These are phyloP conservation scores for Rhynchonycteris naso DNA, from an alignment of 2,797 vertebrate genomes.

Conservation along the genomic window DNA sequence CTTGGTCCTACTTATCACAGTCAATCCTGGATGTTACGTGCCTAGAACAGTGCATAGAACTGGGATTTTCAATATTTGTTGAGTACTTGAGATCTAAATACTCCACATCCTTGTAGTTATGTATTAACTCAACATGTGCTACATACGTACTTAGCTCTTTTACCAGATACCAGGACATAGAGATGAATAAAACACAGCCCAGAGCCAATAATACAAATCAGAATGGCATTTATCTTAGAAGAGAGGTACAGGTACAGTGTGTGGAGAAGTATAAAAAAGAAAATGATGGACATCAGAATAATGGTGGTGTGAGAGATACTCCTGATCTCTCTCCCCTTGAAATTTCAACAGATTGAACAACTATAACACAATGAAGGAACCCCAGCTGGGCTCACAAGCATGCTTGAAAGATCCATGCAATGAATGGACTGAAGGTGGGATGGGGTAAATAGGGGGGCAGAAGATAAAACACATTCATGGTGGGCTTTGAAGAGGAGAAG, in stretches of 20 bases:
- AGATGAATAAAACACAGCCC: background rate
- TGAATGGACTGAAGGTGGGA: no score
- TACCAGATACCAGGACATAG: background rate
- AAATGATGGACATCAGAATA: background rate
- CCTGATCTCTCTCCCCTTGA: no score
- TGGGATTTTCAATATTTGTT: background rate
- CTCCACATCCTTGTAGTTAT: background rate
- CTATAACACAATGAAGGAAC: no score
- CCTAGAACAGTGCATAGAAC: background rate
- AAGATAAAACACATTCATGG: no score
- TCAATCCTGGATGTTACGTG: background rate
- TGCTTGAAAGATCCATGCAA: no score
- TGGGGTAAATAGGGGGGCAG: no score
- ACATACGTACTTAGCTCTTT: background rate
- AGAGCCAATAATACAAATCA: background rate
- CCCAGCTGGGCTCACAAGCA: no score
- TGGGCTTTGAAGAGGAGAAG: no score
- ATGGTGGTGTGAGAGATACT: no score
- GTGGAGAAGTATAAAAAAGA: background rate
- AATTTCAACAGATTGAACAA: no score
- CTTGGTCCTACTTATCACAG: background rate
- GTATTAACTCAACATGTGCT: background rate
- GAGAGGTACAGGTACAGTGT: background rate
- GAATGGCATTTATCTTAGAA: background rate
- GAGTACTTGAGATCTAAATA: background rate